phyloP scores from a whole-genome alignment of 64 coral and sea anemone genomes.

The Exaiptasia diaphana region DNA sequence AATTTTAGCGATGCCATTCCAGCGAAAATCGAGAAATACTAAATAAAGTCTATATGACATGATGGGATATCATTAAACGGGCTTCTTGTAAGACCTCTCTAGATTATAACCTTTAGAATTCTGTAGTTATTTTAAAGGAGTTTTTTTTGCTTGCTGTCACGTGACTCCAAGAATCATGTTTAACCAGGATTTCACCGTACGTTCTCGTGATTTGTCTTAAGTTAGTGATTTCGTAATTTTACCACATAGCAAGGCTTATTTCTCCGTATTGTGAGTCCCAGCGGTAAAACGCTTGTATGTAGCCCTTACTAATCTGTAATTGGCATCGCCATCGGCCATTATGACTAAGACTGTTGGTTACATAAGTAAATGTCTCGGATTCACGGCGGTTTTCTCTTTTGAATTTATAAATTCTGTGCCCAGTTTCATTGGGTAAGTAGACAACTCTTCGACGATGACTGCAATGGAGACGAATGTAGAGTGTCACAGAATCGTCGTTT shows the following conservation, averaged over 20 bases:
- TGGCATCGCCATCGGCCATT: slow-evolving; percentile 75
- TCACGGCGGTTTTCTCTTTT: slow-evolving; percentile 63
- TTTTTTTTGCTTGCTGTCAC: no score
- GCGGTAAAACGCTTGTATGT: slow-evolving; percentile 60
- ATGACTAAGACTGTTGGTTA: slow-evolving; percentile 53
- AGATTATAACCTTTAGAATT: no score
- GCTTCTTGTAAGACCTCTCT: no score
- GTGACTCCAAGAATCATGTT: no score
- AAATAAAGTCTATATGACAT: no score
- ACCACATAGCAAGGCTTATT: slow-evolving; percentile 87
- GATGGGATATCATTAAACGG: no score
- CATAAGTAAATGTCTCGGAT: slow-evolving; percentile 80
- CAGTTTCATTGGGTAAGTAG: slow-evolving; percentile 66
- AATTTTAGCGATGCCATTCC: no score
- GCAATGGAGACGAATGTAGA: slow-evolving; percentile 70
- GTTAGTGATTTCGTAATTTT: no score
- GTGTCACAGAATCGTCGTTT: slow-evolving; percentile 71
- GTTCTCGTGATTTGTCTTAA: no score
- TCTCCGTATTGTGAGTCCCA: slow-evolving; percentile 92
- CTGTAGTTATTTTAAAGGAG: no score
- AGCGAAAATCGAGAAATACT: no score
- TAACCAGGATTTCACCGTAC: no score
- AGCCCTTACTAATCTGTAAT: slow-evolving; percentile 77
- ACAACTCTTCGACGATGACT: slow-evolving; percentile 45
- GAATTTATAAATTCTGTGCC: slow-evolving; percentile 87